Percentiles rank a stretch among this genome's conserved stretches.
Conservation (phyloP, 1,140 invertebrate species). For the Caligus rogercresseyi region DNA sequence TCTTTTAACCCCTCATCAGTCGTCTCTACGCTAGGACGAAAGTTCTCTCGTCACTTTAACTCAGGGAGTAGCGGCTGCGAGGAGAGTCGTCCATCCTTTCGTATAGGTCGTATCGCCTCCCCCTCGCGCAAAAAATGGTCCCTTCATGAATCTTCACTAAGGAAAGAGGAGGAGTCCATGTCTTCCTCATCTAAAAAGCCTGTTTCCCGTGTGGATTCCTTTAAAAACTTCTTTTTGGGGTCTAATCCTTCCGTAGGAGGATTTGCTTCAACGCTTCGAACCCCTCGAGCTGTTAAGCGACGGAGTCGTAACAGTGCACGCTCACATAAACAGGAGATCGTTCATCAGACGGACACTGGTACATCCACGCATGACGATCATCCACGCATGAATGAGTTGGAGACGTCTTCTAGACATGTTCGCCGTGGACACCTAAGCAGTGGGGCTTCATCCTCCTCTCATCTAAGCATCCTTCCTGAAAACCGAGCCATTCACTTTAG, state of each 20-base stretch:
- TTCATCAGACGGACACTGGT: background rate
- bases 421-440: background rate
- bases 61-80: background rate
- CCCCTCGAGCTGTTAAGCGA: slow-evolving; percentile 9
- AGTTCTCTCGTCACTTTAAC: slow-evolving; percentile 9
- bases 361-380: background rate
- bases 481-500: background rate
- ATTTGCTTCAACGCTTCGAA: slow-evolving; percentile 1
- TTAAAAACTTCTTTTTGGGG: slow-evolving; percentile 7
- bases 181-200: slow-evolving; percentile 1
- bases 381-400: background rate
- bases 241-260: background rate
- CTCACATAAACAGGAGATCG: background rate
- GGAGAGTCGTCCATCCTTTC: background rate
- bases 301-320: background rate
- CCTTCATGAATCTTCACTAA: too few relatives aligned
- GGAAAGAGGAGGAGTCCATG: background rate
- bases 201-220: slow-evolving; percentile 7
- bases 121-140: slow-evolving; percentile 8
- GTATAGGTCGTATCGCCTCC: background rate
- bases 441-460: background rate
- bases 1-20: background rate
- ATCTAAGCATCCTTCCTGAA: slow-evolving; percentile 11
- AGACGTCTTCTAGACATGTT: background rate
- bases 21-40: slow-evolving; percentile 7